These are phyloP conservation scores for Epinotia bilunana DNA, from an alignment of 2,888 invertebrate species.

Conservation along the genomic window DNA sequence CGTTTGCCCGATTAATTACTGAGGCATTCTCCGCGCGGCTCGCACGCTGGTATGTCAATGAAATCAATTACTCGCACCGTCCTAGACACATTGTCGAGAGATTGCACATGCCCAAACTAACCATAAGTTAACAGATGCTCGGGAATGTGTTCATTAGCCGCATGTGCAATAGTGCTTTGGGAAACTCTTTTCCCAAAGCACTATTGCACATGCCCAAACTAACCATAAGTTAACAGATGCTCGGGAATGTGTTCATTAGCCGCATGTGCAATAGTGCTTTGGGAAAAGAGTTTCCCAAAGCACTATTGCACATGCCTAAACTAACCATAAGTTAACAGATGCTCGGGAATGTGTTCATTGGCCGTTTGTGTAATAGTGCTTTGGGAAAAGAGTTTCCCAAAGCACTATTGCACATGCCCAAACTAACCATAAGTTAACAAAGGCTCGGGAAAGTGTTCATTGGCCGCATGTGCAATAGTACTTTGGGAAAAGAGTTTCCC, in stretches of 20 bases:
- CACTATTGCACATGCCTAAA: constrained; percentile 32
- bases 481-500: too few species aligned
- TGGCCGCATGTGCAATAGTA: neutral
- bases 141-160: constrained; percentile 23
- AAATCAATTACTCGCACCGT: constrained; percentile 75
- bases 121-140: constrained; percentile 22
- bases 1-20: constrained; percentile 77
- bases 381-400: too few species aligned
- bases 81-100: constrained; percentile 51
- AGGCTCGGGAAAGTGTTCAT: constrained; percentile 15
- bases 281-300: too few species aligned
- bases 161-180: neutral
- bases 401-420: constrained; percentile 35
- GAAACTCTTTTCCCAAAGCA: too few species aligned
- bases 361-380: neutral
- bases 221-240: constrained; percentile 24
- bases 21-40: constrained; percentile 71
- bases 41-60: constrained; percentile 74
- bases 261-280: neutral
- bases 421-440: constrained; percentile 28
- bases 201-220: constrained; percentile 33
- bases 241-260: constrained; percentile 21
- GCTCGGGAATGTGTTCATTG: constrained; percentile 21
- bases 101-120: constrained; percentile 32
- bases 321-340: constrained; percentile 27